These are phyloP conservation scores for Acanthochromis polyacanthus DNA, from an alignment of 2,113 vertebrate genomes.

Conservation along the genomic window DNA sequence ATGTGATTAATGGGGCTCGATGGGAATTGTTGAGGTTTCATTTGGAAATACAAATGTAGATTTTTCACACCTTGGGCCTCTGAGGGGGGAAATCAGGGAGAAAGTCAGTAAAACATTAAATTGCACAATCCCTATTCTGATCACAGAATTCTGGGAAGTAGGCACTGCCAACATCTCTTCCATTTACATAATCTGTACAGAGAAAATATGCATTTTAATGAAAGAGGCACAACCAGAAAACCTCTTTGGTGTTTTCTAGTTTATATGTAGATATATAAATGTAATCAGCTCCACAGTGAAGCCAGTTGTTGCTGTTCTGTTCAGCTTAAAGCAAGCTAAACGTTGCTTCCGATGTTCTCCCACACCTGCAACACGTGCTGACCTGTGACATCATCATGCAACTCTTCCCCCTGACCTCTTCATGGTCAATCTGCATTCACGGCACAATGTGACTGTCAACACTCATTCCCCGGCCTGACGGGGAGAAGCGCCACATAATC, in stretches of 20 bases:
- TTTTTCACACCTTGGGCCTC: not conserved
- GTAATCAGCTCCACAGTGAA: conserved; percentile 3
- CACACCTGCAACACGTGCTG: conserved; percentile 53
- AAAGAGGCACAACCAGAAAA: no score
- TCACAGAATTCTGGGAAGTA: no score
- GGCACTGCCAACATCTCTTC: no score
- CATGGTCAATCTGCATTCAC: conserved; percentile 45
- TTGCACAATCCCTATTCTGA: no score
- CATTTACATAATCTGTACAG: no score
- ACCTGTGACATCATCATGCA: conserved; percentile 68
- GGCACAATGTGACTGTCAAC: conserved; percentile 66
- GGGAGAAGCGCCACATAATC: conserved; percentile 50
- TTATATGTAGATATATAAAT: no score
- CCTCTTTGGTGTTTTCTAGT: no score
- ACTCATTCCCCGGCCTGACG: conserved; percentile 49
- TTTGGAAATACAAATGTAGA: not conserved
- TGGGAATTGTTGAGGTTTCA: not conserved
- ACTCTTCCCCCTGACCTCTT: conserved; percentile 49
- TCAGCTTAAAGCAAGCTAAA: not conserved
- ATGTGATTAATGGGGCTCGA: not conserved
- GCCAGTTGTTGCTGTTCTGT: not conserved
- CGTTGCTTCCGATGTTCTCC: not conserved
- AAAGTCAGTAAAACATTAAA: no score
- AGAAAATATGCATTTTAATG: no score
- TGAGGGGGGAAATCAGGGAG: not conserved